phyloP scores from a whole-genome alignment of 2,888 invertebrate species.

The Rhorus exstirpatorius region DNA sequence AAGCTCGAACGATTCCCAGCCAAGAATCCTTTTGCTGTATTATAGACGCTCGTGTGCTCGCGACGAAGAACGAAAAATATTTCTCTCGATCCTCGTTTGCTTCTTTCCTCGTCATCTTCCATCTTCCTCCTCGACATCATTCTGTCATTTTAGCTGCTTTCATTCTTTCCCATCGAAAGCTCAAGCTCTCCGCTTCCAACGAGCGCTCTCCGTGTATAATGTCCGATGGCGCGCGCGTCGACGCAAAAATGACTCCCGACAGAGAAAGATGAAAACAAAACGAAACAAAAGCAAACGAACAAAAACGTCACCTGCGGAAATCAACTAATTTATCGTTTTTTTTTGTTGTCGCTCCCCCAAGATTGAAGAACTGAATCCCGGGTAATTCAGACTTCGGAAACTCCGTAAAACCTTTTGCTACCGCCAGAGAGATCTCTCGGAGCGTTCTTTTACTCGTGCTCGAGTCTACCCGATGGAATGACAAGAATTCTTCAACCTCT shows the following conservation, averaged over 20 bases:
- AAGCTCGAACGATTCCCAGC: constrained; percentile 32
- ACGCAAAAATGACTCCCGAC: constrained; percentile 8
- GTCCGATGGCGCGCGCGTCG: background rate
- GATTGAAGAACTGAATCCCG: constrained; percentile 76
- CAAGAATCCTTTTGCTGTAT: constrained; percentile 7
- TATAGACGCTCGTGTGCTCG: constrained; percentile 2
- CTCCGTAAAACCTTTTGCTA: constrained; percentile 10
- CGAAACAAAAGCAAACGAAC: constrained; percentile 3
- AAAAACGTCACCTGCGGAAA: constrained; percentile 78
- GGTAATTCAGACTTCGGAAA: constrained; percentile 43
- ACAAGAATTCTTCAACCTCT: constrained; percentile 80
- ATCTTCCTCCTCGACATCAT: constrained; percentile 1
- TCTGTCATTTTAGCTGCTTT: constrained; percentile 13
- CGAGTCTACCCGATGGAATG: constrained; percentile 79
- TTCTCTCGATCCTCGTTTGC: constrained; percentile 35
- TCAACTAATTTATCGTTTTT: constrained; percentile 85
- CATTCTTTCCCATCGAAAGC: constrained; percentile 38
- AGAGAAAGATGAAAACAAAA: constrained; percentile 26
- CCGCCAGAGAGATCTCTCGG: constrained; percentile 26
- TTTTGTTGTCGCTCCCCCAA: constrained; percentile 56
- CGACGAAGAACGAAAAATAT: constrained; percentile 52
- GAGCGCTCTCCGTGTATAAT: background rate
- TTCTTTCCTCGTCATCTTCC: constrained; percentile 33
- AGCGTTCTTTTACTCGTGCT: constrained; percentile 70
- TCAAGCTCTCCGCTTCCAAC: constrained; percentile 21